phyloP scores from a whole-genome alignment of 2,797 vertebrate species.

The Caiman crocodilus region DNA sequence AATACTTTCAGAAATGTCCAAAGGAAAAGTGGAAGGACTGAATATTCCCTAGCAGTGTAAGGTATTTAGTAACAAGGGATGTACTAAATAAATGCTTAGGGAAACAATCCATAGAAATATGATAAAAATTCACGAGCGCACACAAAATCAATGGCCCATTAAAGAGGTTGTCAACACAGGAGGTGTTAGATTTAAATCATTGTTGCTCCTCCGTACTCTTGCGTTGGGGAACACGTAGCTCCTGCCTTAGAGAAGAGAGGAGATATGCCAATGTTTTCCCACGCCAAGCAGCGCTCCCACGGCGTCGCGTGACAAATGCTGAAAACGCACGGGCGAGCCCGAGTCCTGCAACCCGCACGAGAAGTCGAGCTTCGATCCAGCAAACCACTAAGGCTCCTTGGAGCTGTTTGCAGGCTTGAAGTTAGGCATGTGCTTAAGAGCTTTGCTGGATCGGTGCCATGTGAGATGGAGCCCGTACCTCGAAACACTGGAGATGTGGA shows the following conservation, averaged over 20 bases:
- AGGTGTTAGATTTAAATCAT: not conserved
- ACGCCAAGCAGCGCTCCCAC: not conserved
- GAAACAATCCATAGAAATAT: not conserved
- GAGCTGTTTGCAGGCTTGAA: not conserved
- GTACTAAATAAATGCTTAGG: not conserved
- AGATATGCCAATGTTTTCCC: accelerated
- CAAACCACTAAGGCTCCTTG: not conserved
- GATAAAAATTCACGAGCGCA: not conserved
- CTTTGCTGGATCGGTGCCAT: not conserved
- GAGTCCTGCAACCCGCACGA: too few species aligned
- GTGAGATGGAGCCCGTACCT: not conserved
- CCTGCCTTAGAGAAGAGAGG: not conserved
- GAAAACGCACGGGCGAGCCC: not conserved
- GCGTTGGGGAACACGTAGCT: not conserved
- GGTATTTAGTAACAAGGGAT: accelerated
- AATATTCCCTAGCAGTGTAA: accelerated
- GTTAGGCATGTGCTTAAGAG: not conserved
- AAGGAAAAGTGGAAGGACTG: not conserved
- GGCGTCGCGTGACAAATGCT: not conserved
- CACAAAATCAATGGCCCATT: not conserved
- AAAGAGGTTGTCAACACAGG: not conserved
- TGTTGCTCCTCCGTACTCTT: not conserved
- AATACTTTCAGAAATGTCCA: not conserved
- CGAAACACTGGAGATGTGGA: not conserved
- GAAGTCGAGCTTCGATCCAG: not conserved